phyloP scores from a whole-genome alignment of 2,797 vertebrate genomes.

The Alectoris magna region DNA sequence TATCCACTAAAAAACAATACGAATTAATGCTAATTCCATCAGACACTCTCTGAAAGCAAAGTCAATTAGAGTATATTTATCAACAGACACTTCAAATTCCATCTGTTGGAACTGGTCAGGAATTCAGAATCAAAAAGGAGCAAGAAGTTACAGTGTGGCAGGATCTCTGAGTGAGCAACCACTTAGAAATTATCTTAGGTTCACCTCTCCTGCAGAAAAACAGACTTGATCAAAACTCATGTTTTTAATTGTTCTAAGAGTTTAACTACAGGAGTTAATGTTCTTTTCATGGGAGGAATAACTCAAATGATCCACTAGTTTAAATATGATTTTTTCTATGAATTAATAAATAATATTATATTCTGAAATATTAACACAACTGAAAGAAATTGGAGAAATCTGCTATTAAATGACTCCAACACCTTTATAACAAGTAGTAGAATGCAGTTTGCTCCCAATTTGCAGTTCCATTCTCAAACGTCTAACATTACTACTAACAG shows the following conservation, averaged over 20 bases:
- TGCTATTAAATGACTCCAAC: not conserved
- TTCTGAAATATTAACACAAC: not conserved
- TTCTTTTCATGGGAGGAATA: not conserved
- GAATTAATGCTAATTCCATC: not conserved
- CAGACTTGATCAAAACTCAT: not conserved
- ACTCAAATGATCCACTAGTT: not conserved
- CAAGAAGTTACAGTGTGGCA: not conserved
- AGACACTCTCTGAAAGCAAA: not conserved
- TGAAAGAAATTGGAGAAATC: not conserved
- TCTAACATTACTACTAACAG: too few species aligned
- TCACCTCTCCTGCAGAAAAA: not conserved
- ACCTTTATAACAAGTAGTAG: too few species aligned
- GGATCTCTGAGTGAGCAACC: not conserved
- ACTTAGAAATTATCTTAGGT: not conserved
- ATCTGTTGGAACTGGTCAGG: not conserved
- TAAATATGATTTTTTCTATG: not conserved
- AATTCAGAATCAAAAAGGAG: slow-evolving; percentile 16
- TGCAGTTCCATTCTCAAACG: too few species aligned
- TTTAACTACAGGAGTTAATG: not conserved
- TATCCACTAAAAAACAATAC: not conserved
- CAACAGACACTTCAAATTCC: not conserved
- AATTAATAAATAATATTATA: not conserved
- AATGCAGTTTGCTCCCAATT: too few species aligned
- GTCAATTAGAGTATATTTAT: not conserved
- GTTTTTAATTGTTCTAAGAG: not conserved